Evolutionary conservation across 2,888 invertebrate species (phyloP).

Genomic region (Cetonia aurata): DNA sequence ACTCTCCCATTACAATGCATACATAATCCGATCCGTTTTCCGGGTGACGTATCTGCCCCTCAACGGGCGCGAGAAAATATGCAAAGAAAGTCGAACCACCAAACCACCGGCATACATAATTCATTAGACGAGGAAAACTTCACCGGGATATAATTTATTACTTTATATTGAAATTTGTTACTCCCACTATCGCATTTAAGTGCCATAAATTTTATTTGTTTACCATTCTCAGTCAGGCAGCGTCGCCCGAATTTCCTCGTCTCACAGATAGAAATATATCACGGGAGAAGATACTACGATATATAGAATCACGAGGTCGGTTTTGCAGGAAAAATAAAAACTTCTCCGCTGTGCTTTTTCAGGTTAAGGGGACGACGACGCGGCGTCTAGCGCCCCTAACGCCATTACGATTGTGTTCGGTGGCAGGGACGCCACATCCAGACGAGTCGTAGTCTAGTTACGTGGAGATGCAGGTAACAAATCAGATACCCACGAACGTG

Average conservation of each 20-base stretch:
- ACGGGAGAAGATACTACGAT: not conserved
- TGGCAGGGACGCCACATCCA: not conserved
- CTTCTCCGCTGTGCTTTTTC: not conserved
- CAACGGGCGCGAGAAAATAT: not conserved
- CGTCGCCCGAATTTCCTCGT: not conserved
- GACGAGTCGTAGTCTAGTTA: not conserved
- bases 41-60: not conserved
- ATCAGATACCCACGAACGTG: not conserved
- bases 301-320: not conserved
- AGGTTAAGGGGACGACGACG: slow-evolving; percentile 9
- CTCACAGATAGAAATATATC: too few relatives aligned
- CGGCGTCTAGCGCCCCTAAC: not conserved
- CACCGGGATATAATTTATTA: slow-evolving; percentile 32
- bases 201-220: slow-evolving; percentile 31
- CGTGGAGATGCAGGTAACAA: slow-evolving; percentile 3
- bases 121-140: slow-evolving; percentile 18
- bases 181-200: slow-evolving; percentile 1
- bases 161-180: slow-evolving; percentile 35
- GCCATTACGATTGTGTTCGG: not conserved
- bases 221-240: not conserved
- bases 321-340: slow-evolving; percentile 3
- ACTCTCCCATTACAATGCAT: slow-evolving; percentile 15
- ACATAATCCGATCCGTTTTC: not conserved
- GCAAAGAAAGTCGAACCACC: not conserved
- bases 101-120: slow-evolving; percentile 23